A percentile compares a stretch with the other conserved stretches of the same genome.
These are phyloP conservation scores for Campaea margaritaria DNA, from an alignment of 2,888 invertebrate genomes.

Conservation along the genomic window DNA sequence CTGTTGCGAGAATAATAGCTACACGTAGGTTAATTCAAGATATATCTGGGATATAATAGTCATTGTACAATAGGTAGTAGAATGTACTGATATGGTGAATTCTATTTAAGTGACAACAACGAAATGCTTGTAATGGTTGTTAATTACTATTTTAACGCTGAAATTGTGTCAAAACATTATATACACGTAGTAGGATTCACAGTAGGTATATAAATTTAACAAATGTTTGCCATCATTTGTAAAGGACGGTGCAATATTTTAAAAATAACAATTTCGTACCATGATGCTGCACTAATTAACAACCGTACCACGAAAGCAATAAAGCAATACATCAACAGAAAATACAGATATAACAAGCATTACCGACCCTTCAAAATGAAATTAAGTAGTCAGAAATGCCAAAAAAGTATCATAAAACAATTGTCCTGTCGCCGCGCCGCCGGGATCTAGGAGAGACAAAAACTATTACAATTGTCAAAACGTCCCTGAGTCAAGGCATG, in stretches of 20 bases:
- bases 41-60: too few species aligned
- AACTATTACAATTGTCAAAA: conserved; percentile 40
- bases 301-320: conserved; percentile 32
- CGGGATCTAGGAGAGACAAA: conserved; percentile 44
- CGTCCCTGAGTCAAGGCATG: conserved; percentile 52
- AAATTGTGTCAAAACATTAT: background rate
- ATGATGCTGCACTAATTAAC: conserved; percentile 42
- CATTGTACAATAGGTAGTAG: too few species aligned
- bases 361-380: conserved; percentile 23
- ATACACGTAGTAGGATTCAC: background rate
- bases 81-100: too few species aligned
- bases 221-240: background rate
- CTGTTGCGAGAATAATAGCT: too few species aligned
- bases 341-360: conserved; percentile 31
- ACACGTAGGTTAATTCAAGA: too few species aligned
- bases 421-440: conserved; percentile 39
- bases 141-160: background rate
- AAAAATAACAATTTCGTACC: conserved; percentile 17
- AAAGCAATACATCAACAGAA: conserved; percentile 45
- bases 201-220: background rate
- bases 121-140: background rate
- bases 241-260: conserved; percentile 13
- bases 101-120: too few species aligned
- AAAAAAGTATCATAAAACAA: conserved; percentile 46
- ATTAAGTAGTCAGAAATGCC: conserved; percentile 38